phyloP scores from a whole-genome alignment of 2,113 vertebrate species.

The Pituophis catenifer region DNA sequence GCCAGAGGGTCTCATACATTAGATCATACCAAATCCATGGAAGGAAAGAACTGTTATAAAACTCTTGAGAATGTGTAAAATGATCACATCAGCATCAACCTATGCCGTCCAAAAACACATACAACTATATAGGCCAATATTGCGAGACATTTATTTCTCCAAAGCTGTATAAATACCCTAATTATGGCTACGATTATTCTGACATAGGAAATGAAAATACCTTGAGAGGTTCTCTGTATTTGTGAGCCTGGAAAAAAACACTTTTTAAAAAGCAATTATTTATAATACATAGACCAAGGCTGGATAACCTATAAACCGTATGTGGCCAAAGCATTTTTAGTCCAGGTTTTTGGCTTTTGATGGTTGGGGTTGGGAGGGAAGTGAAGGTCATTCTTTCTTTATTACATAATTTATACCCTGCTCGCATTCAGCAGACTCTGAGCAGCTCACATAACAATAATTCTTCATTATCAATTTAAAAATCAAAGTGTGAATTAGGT shows the following conservation, averaged over 20 bases:
- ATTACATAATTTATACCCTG: not conserved
- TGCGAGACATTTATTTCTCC: not conserved
- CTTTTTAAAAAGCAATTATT: not conserved
- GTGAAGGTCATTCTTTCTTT: not conserved
- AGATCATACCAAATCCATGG: not conserved
- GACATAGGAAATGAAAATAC: not conserved
- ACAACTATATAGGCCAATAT: not conserved
- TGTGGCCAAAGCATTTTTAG: not conserved
- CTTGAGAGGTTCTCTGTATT: not conserved
- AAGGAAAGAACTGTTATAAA: not conserved
- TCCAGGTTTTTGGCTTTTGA: not conserved
- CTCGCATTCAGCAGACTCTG: not conserved
- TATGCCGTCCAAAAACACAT: not conserved
- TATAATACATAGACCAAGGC: not conserved
- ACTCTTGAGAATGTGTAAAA: not conserved
- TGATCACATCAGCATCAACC: not conserved
- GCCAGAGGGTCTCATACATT: conserved; percentile 7
- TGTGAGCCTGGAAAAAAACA: not conserved
- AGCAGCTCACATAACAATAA: not conserved
- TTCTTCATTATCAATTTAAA: not conserved
- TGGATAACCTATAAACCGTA: not conserved
- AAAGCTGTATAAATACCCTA: not conserved
- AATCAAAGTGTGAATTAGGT: not conserved
- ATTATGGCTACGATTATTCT: not conserved
- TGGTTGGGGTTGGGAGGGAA: not conserved